A percentile compares a stretch with the other conserved stretches of the same genome.
Evolutionary conservation across 2,888 invertebrate species (phyloP).

Genomic region (Pachycephus smyrnensis): DNA sequence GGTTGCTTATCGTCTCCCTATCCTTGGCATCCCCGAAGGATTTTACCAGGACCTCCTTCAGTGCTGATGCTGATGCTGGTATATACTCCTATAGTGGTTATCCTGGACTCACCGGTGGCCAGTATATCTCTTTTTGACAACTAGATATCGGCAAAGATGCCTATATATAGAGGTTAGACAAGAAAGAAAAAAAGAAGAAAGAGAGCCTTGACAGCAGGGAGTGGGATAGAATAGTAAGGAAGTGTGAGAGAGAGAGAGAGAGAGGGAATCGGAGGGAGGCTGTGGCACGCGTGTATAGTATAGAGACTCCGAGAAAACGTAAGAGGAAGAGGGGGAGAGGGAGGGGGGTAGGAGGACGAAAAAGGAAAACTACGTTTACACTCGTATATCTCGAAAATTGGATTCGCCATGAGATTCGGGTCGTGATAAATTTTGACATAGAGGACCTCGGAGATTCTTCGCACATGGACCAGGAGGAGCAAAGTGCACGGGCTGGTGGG

Average conservation of each 20-base stretch:
- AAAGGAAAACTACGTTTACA: slow-evolving; percentile 35
- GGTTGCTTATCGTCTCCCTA: slow-evolving; percentile 47
- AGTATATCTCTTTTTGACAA: slow-evolving; percentile 58
- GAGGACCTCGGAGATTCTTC: slow-evolving; percentile 26
- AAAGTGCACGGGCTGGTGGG: not conserved
- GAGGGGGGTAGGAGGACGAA: slow-evolving; percentile 18
- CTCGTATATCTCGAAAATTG: slow-evolving; percentile 63
- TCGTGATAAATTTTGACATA: slow-evolving; percentile 55
- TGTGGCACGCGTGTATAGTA: slow-evolving; percentile 7
- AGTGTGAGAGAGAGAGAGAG: no score
- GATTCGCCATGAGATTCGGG: slow-evolving; percentile 58
- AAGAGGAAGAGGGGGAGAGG: slow-evolving; percentile 18
- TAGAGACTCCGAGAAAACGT: slow-evolving; percentile 25
- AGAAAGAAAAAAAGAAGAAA: slow-evolving; percentile 27
- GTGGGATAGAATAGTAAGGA: slow-evolving; percentile 21
- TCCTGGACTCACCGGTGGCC: slow-evolving; percentile 13
- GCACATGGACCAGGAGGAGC: not conserved
- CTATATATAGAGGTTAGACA: slow-evolving; percentile 38
- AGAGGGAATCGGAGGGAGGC: slow-evolving; percentile 10
- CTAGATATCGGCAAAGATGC: slow-evolving; percentile 35
- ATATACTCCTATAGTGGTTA: not conserved
- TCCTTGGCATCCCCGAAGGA: slow-evolving; percentile 27
- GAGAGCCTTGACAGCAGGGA: slow-evolving; percentile 21
- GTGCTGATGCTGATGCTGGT: slow-evolving; percentile 11
- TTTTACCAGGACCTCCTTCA: slow-evolving; percentile 21